phyloP scores from a whole-genome alignment of 2,113 vertebrate species.

The Etheostoma cragini region DNA sequence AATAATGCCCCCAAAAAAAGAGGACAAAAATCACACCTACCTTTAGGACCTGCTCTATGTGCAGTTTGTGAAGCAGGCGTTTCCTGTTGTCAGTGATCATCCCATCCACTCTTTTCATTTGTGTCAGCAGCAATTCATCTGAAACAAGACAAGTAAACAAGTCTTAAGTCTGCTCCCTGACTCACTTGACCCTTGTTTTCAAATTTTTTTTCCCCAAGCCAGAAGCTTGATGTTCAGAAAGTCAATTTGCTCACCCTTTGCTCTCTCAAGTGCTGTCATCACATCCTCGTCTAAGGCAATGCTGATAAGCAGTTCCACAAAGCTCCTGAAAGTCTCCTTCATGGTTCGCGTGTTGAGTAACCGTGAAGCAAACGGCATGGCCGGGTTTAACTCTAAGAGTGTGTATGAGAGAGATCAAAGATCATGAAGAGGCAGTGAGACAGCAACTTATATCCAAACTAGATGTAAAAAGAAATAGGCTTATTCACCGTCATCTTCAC shows the following conservation, averaged over 20 bases:
- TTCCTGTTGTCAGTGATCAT: slow-evolving; percentile 96
- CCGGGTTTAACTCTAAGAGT: slow-evolving; percentile 86
- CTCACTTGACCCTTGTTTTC: neutral
- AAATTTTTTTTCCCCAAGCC: neutral
- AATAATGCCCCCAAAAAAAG: neutral
- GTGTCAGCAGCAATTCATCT: slow-evolving; percentile 96
- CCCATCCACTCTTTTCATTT: slow-evolving; percentile 96
- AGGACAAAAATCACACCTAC: slow-evolving; percentile 72
- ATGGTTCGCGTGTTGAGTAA: slow-evolving; percentile 96
- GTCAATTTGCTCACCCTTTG: slow-evolving; percentile 86
- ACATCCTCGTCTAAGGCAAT: slow-evolving; percentile 92
- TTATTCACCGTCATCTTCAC: slow-evolving; percentile 89
- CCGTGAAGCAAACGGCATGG: slow-evolving; percentile 89
- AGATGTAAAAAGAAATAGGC: neutral
- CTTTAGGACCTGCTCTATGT: slow-evolving; percentile 93
- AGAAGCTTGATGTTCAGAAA: neutral
- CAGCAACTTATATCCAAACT: neutral
- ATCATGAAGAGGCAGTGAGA: neutral
- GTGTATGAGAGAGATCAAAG: neutral
- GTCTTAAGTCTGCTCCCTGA: neutral
- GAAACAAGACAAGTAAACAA: slow-evolving; percentile 37
- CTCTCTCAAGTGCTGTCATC: slow-evolving; percentile 92
- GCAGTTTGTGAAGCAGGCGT: slow-evolving; percentile 92
- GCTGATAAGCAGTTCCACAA: slow-evolving; percentile 95
- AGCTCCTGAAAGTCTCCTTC: slow-evolving; percentile 98